Conservation (phyloP, 2,797 vertebrate species). For the Falco berigora region DNA sequence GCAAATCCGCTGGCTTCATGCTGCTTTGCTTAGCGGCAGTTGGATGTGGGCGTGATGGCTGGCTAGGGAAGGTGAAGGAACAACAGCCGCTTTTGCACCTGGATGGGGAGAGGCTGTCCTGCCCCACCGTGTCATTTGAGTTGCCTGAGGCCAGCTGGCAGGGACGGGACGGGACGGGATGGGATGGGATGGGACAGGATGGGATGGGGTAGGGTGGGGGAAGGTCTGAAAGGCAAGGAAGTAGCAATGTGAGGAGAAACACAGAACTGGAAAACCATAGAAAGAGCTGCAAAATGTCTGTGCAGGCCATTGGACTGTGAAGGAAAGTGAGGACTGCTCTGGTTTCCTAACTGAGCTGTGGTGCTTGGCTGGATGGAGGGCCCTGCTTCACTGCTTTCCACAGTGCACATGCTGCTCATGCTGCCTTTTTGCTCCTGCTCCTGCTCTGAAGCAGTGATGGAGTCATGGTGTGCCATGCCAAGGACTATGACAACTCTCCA, state of each 20-base stretch:
- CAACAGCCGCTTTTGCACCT: neutral
- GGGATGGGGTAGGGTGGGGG: neutral
- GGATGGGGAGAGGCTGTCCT: neutral
- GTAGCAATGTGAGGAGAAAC: neutral
- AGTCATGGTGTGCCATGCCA: neutral
- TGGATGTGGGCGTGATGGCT: neutral
- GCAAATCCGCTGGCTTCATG: neutral
- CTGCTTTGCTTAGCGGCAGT: neutral
- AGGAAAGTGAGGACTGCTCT: neutral
- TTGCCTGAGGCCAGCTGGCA: neutral
- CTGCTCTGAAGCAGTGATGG: neutral
- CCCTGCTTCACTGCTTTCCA: accelerated
- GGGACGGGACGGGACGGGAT: too few relatives aligned
- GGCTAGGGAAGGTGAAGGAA: neutral
- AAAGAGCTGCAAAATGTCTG: neutral
- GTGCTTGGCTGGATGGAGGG: neutral
- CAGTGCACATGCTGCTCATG: accelerated
- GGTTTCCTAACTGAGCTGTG: neutral
- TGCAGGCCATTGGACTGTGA: neutral
- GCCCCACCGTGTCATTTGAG: neutral
- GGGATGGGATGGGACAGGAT: neutral
- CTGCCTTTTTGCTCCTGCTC: neutral
- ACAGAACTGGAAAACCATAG: neutral
- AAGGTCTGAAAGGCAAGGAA: neutral
- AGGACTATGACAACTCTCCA: neutral